Evolutionary conservation across 2,888 invertebrate genomes (phyloP).

Genomic region (Cheiracanthium punctorium): DNA sequence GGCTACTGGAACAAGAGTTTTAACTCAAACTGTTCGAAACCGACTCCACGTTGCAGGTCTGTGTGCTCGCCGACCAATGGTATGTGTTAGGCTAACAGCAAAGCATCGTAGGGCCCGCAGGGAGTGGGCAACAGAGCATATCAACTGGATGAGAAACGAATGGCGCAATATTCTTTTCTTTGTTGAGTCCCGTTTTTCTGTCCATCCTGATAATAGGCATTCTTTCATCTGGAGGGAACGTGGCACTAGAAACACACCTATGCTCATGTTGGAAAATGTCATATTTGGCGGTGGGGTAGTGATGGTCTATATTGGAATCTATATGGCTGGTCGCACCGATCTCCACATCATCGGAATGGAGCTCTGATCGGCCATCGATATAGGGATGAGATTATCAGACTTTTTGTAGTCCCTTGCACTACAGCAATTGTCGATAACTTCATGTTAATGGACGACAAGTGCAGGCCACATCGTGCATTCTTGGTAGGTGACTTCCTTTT

Average conservation of each 20-base stretch:
- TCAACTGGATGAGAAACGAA: background rate
- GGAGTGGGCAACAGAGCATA: background rate
- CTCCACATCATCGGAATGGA: slow-evolving; percentile 11
- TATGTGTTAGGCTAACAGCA: background rate
- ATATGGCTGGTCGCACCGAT: background rate
- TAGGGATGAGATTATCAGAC: slow-evolving; percentile 22
- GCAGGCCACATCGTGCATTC: background rate
- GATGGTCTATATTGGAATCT: slow-evolving; percentile 15
- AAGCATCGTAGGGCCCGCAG: background rate
- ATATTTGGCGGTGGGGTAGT: background rate
- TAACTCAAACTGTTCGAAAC: background rate
- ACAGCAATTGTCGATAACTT: background rate
- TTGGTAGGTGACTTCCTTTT: slow-evolving; percentile 14
- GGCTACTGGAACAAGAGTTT: too few species aligned
- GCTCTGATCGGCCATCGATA: slow-evolving; percentile 5
- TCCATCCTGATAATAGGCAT: slow-evolving; percentile 14
- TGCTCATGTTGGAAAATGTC: background rate
- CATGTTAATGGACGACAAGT: slow-evolving; percentile 22
- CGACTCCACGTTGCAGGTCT: background rate
- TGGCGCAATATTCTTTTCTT: background rate
- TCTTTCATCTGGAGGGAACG: slow-evolving; percentile 22
- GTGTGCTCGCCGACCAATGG: background rate
- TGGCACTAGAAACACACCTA: slow-evolving; percentile 11
- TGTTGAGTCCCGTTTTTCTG: slow-evolving; percentile 2
- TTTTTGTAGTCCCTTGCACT: slow-evolving; percentile 11